Conservation (phyloP, 2,888 invertebrate species). For the Bombylius discolor region DNA sequence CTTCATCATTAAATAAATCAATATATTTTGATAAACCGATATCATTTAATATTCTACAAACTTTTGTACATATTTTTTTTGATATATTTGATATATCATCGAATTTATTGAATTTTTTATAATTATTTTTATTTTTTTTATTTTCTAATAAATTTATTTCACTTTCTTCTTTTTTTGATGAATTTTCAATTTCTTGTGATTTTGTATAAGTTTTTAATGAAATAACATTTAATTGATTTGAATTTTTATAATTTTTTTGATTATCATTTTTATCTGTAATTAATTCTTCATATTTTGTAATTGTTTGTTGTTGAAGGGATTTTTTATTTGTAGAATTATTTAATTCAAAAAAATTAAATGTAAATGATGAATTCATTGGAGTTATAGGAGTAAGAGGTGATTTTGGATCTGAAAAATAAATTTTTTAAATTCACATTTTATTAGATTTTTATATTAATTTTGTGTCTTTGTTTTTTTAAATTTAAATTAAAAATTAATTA, state of each 20-base stretch:
- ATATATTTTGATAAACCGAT: constrained; percentile 1
- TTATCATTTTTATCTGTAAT: too few relatives aligned
- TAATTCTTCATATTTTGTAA: too few relatives aligned
- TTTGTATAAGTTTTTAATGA: too few relatives aligned
- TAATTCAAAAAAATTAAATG: neutral
- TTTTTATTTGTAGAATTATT: neutral
- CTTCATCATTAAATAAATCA: constrained; percentile 5
- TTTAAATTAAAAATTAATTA: too few relatives aligned
- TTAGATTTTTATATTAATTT: too few relatives aligned
- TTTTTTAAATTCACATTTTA: neutral
- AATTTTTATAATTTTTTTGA: too few relatives aligned
- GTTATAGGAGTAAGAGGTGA: constrained; percentile 9
- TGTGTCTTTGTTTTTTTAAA: too few relatives aligned
- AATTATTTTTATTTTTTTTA: neutral
- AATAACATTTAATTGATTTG: too few relatives aligned
- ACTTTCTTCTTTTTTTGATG: too few relatives aligned
- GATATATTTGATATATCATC: neutral
- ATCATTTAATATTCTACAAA: neutral
- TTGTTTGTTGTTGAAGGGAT: too few relatives aligned
- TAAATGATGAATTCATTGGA: neutral
- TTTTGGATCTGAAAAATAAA: constrained; percentile 4
- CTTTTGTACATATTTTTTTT: neutral
- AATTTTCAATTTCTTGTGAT: too few relatives aligned
- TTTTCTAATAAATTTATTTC: too few relatives aligned
- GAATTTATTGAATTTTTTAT: neutral